Percentiles rank a stretch among this genome's conserved stretches.
These are phyloP conservation scores for Proterorhinus semilunaris DNA, from an alignment of 2,113 vertebrate species.

Conservation along the genomic window DNA sequence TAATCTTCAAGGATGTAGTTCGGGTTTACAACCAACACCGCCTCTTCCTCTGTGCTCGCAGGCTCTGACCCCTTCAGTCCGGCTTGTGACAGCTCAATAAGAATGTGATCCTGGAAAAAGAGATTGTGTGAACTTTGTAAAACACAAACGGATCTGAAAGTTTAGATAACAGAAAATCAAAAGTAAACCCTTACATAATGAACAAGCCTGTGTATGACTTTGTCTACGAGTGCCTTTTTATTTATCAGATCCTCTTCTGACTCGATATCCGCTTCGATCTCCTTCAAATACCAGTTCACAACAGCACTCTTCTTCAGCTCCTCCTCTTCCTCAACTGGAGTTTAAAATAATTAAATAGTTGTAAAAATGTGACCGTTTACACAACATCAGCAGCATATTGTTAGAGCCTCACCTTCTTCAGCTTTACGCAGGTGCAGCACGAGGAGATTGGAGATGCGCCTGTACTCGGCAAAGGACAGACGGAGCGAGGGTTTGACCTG, in stretches of 20 bases:
- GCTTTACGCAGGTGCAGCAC: constrained; percentile 90
- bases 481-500: constrained; percentile 82
- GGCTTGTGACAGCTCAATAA: constrained; percentile 89
- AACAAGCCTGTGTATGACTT: constrained; percentile 91
- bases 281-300: constrained; percentile 97
- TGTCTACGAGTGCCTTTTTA: constrained; percentile 92
- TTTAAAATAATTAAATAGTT: neutral
- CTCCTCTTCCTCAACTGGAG: constrained; percentile 86
- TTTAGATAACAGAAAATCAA: neutral
- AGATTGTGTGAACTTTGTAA: neutral
- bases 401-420: constrained; percentile 83
- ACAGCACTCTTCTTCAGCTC: constrained; percentile 89
- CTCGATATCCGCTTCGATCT: constrained; percentile 96
- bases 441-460: constrained; percentile 91
- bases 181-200: constrained; percentile 85
- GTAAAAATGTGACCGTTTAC: neutral
- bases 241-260: constrained; percentile 93
- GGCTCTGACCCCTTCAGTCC: constrained; percentile 81
- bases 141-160: neutral
- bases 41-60: constrained; percentile 77
- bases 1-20: constrained; percentile 95
- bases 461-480: constrained; percentile 91
- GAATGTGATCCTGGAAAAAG: constrained; percentile 87
- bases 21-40: constrained; percentile 92
- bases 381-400: neutral